phyloP scores from a whole-genome alignment of 2,113 vertebrate genomes.

The Otolemur garnettii region DNA sequence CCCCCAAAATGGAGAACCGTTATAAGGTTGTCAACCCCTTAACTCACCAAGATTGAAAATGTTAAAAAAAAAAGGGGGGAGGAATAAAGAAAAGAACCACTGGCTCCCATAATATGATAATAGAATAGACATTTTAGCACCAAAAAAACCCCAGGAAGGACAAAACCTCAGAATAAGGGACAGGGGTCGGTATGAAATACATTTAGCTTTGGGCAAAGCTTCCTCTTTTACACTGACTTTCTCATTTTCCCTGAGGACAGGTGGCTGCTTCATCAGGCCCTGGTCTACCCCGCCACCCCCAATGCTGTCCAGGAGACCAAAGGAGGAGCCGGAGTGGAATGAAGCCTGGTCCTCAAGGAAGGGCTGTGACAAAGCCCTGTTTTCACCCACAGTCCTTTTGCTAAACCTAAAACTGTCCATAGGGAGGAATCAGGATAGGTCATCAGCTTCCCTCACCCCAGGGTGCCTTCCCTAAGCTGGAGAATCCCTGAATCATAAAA shows the following conservation, averaged over 20 bases:
- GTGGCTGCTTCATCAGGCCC: background rate
- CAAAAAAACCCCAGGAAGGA: background rate
- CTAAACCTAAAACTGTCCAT: background rate
- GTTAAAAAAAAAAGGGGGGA: background rate
- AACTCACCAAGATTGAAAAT: constrained; percentile 29
- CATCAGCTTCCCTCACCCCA: rapidly evolving
- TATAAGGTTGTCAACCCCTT: background rate
- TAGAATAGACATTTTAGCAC: background rate
- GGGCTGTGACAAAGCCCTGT: background rate
- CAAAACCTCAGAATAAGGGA: background rate
- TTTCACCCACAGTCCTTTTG: background rate
- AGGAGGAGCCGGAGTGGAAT: too few relatives aligned
- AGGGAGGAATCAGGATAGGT: background rate
- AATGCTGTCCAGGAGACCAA: background rate
- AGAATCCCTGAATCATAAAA: background rate
- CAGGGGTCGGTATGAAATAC: background rate
- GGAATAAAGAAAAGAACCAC: background rate
- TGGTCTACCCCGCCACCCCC: background rate
- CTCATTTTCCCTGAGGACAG: background rate
- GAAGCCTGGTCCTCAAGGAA: background rate
- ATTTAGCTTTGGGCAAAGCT: background rate
- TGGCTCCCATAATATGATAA: background rate
- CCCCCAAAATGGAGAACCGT: background rate
- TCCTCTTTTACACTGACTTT: background rate
- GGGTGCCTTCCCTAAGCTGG: too few relatives aligned